A percentile compares a stretch with the other conserved stretches of the same genome.
These are phyloP conservation scores for Automeris io DNA, from an alignment of 2,888 invertebrate species.

Conservation along the genomic window DNA sequence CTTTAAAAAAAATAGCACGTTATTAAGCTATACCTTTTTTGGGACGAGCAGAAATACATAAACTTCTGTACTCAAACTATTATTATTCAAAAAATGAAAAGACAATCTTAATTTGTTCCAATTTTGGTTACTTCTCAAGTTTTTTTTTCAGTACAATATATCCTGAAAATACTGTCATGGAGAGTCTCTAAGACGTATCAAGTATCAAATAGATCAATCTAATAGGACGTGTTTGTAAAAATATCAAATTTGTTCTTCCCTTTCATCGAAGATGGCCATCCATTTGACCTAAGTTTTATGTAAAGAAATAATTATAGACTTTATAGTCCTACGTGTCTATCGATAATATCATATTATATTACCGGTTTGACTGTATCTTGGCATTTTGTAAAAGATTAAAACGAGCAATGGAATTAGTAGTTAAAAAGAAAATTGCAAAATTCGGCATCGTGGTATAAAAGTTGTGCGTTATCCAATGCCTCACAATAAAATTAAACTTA, in stretches of 20 bases:
- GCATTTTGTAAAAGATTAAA: not conserved
- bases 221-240: conserved; percentile 7
- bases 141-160: too few relatives aligned
- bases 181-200: conserved; percentile 2
- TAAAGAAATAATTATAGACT: not conserved
- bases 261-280: conserved; percentile 8
- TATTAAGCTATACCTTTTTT: too few relatives aligned
- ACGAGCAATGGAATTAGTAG: not conserved
- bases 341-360: not conserved
- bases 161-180: conserved; percentile 1
- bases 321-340: not conserved
- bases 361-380: not conserved
- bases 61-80: too few relatives aligned
- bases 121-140: too few relatives aligned
- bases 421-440: not conserved
- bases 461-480: not conserved
- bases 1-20: too few relatives aligned
- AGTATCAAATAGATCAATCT: conserved; percentile 3
- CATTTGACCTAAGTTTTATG: conserved; percentile 3
- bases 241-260: conserved; percentile 7
- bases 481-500: not conserved
- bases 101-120: too few relatives aligned
- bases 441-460: not conserved
- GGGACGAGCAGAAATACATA: too few relatives aligned
- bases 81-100: too few relatives aligned